phyloP scores from a whole-genome alignment of 30 jellyfish, hydroid and myxozoan species.

The Hydractinia symbiolongicarpus region DNA sequence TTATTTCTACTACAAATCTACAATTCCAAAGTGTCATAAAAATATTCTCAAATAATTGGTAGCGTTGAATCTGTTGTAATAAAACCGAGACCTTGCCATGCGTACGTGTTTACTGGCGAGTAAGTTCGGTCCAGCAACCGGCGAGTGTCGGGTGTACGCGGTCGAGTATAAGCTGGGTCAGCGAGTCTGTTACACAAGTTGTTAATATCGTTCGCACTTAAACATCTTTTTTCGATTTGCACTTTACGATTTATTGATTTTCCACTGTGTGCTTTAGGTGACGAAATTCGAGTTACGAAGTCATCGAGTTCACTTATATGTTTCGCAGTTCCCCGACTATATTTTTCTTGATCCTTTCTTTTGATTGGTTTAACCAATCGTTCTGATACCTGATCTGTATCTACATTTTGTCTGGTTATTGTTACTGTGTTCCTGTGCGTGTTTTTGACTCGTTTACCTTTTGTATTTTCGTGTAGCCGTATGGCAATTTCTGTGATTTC shows the following conservation, averaged over 20 bases:
- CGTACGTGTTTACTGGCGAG: constrained; percentile 60
- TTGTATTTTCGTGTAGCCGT: not conserved
- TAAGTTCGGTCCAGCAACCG: constrained; percentile 35
- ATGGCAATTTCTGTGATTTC: not conserved
- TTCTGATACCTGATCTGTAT: too few relatives aligned
- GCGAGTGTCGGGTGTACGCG: constrained; percentile 54
- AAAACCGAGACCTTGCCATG: constrained; percentile 45
- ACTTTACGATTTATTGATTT: constrained; percentile 44
- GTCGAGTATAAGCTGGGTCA: constrained; percentile 40
- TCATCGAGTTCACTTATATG: constrained; percentile 36
- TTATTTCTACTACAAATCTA: too few relatives aligned
- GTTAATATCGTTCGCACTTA: constrained; percentile 32
- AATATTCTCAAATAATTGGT: not conserved
- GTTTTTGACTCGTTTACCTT: not conserved
- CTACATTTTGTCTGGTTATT: too few relatives aligned
- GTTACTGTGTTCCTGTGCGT: too few relatives aligned
- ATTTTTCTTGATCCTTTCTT: not conserved
- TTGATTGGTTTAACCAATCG: too few relatives aligned
- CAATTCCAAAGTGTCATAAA: not conserved
- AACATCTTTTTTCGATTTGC: constrained; percentile 18
- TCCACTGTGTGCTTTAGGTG: constrained; percentile 18
- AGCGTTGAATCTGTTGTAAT: not conserved
- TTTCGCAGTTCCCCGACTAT: constrained; percentile 8
- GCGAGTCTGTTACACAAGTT: constrained; percentile 41
- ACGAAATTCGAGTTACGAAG: constrained; percentile 42